A percentile compares a stretch with the other conserved stretches of the same genome.
Evolutionary conservation across 1,140 invertebrate genomes (phyloP).

Genomic region (Macrosteles quadrilineatus): DNA sequence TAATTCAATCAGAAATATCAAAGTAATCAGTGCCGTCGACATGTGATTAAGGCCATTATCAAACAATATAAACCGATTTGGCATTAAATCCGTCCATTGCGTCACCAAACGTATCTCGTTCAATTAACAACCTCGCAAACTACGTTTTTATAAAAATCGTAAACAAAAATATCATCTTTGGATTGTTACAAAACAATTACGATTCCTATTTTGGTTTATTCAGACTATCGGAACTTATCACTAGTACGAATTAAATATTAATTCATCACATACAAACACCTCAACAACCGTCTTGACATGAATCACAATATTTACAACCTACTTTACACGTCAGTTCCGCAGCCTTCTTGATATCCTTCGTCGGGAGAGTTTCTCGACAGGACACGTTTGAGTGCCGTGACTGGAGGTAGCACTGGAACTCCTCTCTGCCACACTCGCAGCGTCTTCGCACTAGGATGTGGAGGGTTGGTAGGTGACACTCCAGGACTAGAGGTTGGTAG

Average conservation of each 20-base stretch:
- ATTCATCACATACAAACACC: slow-evolving; percentile 15
- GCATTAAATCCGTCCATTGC: too few species aligned
- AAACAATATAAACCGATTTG: too few species aligned
- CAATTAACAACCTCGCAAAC: too few species aligned
- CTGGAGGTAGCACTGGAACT: slow-evolving; percentile 77
- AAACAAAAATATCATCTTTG: slow-evolving; percentile 12
- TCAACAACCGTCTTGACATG: background rate
- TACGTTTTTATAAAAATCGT: background rate
- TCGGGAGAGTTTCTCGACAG: slow-evolving; percentile 81
- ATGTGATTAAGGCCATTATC: too few species aligned
- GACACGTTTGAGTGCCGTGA: slow-evolving; percentile 75
- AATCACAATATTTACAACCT: slow-evolving; percentile 37
- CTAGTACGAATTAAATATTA: slow-evolving; percentile 17
- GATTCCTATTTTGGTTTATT: slow-evolving; percentile 14
- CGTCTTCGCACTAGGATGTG: slow-evolving; percentile 66
- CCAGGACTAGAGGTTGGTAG: slow-evolving; percentile 48
- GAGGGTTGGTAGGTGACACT: slow-evolving; percentile 46
- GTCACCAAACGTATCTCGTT: too few species aligned
- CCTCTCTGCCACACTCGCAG: slow-evolving; percentile 82
- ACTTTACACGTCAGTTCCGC: slow-evolving; percentile 82
- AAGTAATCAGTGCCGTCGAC: too few species aligned
- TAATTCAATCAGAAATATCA: too few species aligned
- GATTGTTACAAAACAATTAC: background rate
- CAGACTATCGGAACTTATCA: slow-evolving; percentile 19
- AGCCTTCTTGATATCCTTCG: slow-evolving; percentile 89